These are phyloP conservation scores for Fregata magnificens DNA, from an alignment of 2,113 vertebrate species.

Conservation along the genomic window DNA sequence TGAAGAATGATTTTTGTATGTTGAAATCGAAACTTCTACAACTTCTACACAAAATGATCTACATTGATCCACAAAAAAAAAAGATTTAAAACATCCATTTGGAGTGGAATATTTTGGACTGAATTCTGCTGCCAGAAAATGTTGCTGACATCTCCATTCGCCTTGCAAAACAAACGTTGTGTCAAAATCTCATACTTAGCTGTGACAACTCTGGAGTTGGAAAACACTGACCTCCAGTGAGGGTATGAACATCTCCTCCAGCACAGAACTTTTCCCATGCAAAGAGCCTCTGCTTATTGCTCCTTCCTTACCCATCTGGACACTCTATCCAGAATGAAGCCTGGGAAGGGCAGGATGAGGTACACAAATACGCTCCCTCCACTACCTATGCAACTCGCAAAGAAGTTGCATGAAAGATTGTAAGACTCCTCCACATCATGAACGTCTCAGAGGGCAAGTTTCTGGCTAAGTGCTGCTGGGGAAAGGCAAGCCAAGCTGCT, in stretches of 20 bases:
- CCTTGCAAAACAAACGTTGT: not conserved
- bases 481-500: not conserved
- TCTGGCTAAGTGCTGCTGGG: not conserved
- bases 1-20: not conserved
- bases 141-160: accelerated
- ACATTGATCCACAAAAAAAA: not conserved
- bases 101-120: not conserved
- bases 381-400: not conserved
- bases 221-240: not conserved
- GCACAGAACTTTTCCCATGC: not conserved
- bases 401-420: not conserved
- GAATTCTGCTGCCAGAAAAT: not conserved
- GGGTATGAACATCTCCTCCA: not conserved
- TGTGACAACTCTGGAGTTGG: not conserved
- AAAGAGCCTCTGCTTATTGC: not conserved
- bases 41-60: not conserved
- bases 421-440: not conserved
- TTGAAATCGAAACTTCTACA: not conserved
- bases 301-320: not conserved
- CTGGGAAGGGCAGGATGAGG: not conserved
- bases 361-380: not conserved
- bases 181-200: not conserved
- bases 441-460: not conserved
- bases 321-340: not conserved
- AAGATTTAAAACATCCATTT: not conserved